These are phyloP conservation scores for Tanypteryx hageni DNA, from an alignment of 2,888 invertebrate species.

Conservation along the genomic window DNA sequence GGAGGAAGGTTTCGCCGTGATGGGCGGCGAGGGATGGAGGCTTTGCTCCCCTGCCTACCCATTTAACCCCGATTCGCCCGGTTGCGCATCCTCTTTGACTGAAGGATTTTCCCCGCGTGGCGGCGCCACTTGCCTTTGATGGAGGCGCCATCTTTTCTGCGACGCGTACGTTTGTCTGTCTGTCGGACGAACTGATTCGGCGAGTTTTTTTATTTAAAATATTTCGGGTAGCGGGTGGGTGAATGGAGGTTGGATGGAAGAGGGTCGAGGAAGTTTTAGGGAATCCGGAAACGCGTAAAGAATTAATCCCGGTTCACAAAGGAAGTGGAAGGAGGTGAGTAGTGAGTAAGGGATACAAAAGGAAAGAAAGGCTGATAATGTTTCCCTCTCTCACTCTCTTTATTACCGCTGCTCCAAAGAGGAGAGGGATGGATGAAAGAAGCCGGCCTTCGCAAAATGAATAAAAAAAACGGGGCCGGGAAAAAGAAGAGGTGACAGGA, in stretches of 20 bases:
- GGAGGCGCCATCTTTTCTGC: not conserved
- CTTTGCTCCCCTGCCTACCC: not conserved
- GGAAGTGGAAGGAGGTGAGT: not conserved
- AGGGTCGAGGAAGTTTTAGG: not conserved
- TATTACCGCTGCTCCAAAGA: not conserved
- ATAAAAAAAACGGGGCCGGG: not conserved
- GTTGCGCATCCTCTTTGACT: conserved; percentile 38
- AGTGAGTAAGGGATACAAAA: not conserved
- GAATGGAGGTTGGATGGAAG: not conserved
- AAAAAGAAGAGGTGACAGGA: conserved; percentile 1
- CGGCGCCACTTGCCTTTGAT: conserved; percentile 40
- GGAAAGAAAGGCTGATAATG: not conserved
- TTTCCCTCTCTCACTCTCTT: not conserved
- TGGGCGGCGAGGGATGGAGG: not conserved
- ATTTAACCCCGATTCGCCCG: conserved; percentile 38
- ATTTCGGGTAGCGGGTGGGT: not conserved
- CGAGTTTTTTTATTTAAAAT: conserved; percentile 4
- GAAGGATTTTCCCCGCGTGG: conserved; percentile 2
- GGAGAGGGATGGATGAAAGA: conserved; percentile 11
- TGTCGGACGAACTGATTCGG: not conserved
- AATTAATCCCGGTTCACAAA: conserved; percentile 9
- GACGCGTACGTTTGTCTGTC: not conserved
- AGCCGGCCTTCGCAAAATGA: not conserved
- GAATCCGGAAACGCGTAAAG: not conserved
- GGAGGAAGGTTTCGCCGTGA: not conserved